Evolutionary conservation across 2,888 invertebrate species (phyloP).

Genomic region (Drepanosiphum platanoidis): DNA sequence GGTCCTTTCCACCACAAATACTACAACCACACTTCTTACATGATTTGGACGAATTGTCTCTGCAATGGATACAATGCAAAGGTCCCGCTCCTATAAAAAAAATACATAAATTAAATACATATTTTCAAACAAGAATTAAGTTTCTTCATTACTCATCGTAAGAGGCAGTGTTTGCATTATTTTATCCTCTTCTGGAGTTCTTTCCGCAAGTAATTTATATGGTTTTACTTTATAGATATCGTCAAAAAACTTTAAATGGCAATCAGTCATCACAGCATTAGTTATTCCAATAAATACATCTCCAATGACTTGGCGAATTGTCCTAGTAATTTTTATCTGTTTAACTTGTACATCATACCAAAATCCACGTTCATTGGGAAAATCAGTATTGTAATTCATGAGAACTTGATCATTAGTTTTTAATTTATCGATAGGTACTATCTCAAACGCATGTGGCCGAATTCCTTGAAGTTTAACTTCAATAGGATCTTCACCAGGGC

Average conservation of each 20-base stretch:
- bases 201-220: constrained; percentile 68
- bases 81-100: constrained; percentile 59
- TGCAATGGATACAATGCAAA: constrained; percentile 75
- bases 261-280: constrained; percentile 63
- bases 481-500: constrained; percentile 62
- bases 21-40: constrained; percentile 82
- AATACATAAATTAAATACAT: neutral
- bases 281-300: constrained; percentile 72
- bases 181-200: constrained; percentile 68
- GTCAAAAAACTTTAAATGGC: constrained; percentile 71
- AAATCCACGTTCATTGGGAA: constrained; percentile 75
- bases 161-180: constrained; percentile 63
- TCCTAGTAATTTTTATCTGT: constrained; percentile 68
- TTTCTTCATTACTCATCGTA: constrained; percentile 52
- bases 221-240: constrained; percentile 77
- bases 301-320: constrained; percentile 69
- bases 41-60: constrained; percentile 73
- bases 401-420: constrained; percentile 74
- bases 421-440: constrained; percentile 71
- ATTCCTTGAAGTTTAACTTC: constrained; percentile 68
- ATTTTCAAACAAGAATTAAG: neutral
- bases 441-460: constrained; percentile 75
- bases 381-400: constrained; percentile 80
- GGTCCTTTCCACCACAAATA: constrained; percentile 78
- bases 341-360: constrained; percentile 76